Percentiles rank a stretch among this genome's conserved stretches.
Evolutionary conservation across 2,888 invertebrate genomes (phyloP).

Genomic region (Hirtodrosophila alboralis): DNA sequence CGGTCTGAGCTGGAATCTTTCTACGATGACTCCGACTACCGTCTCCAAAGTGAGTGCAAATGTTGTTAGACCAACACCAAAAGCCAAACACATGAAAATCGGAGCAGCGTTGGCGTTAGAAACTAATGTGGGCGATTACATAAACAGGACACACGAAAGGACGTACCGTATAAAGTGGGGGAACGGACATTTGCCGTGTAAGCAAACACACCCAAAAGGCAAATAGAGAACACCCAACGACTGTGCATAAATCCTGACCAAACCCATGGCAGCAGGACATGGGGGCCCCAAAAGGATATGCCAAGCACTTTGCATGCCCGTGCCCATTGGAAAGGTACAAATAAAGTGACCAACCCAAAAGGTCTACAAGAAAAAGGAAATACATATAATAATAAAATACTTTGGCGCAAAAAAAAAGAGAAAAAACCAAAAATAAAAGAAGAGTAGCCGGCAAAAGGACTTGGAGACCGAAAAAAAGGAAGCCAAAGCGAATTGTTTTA

Average conservation of each 20-base stretch:
- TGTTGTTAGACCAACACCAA: conserved; percentile 52
- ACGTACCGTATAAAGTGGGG: conserved; percentile 49
- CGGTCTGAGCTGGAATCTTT: conserved; percentile 17
- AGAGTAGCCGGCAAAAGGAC: conserved; percentile 46
- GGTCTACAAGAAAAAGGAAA: conserved; percentile 66
- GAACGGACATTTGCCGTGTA: conserved; percentile 50
- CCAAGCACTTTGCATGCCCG: conserved; percentile 67
- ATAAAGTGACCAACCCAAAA: conserved; percentile 77
- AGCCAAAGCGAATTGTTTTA: conserved; percentile 83
- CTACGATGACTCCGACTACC: conserved; percentile 15
- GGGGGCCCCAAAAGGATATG: conserved; percentile 60
- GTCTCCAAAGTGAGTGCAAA: conserved; percentile 55
- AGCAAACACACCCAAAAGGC: conserved; percentile 73
- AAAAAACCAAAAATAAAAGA: conserved; percentile 18
- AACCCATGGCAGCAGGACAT: conserved; percentile 55
- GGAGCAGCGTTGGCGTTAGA: conserved; percentile 42
- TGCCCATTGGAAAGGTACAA: conserved; percentile 63
- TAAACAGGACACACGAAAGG: conserved; percentile 79
- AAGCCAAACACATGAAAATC: conserved; percentile 27
- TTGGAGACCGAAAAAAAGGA: conserved; percentile 62
- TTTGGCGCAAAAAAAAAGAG: conserved; percentile 47
- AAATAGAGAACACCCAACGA: conserved; percentile 63
- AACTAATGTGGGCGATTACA: conserved; percentile 78
- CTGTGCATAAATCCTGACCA: conserved; percentile 72
- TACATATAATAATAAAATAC: conserved; percentile 78